Conservation (phyloP, 1,140 invertebrate species). For the Drosophila kikkawai region DNA sequence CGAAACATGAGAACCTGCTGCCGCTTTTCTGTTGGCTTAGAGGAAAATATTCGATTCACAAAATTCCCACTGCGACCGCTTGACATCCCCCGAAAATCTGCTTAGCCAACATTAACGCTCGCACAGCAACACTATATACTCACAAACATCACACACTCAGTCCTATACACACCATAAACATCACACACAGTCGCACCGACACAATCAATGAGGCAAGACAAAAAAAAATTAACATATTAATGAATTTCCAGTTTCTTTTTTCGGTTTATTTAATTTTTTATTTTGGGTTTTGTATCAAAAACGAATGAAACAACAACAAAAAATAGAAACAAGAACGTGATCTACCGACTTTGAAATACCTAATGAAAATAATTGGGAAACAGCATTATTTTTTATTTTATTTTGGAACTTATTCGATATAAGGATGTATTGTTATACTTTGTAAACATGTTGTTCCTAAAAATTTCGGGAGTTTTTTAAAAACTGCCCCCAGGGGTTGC, state of each 20-base stretch:
- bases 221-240: conserved; percentile 78
- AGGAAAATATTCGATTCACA: conserved; percentile 37
- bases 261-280: conserved; percentile 51
- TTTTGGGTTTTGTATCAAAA: conserved; percentile 44
- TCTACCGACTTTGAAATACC: conserved; percentile 23
- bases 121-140: conserved; percentile 4
- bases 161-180: conserved; percentile 2
- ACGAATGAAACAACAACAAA: conserved; percentile 9
- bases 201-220: conserved; percentile 60
- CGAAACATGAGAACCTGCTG: conserved; percentile 35
- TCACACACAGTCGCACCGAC: conserved; percentile 25
- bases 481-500: not conserved
- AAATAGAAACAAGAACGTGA: conserved; percentile 19
- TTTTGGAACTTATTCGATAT: not conserved
- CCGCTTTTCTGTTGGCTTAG: conserved; percentile 25
- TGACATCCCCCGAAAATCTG: conserved; percentile 39
- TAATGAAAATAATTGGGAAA: not conserved
- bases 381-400: no score
- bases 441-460: no score
- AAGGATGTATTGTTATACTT: not conserved
- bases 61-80: conserved; percentile 37
- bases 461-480: not conserved
- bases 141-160: not conserved
- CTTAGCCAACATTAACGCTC: conserved; percentile 44
- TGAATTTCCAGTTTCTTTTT: conserved; percentile 79